Percentiles rank a stretch among this genome's conserved stretches.
These are phyloP conservation scores for Plagodis pulveraria DNA, from an alignment of 2,888 invertebrate genomes.

Conservation along the genomic window DNA sequence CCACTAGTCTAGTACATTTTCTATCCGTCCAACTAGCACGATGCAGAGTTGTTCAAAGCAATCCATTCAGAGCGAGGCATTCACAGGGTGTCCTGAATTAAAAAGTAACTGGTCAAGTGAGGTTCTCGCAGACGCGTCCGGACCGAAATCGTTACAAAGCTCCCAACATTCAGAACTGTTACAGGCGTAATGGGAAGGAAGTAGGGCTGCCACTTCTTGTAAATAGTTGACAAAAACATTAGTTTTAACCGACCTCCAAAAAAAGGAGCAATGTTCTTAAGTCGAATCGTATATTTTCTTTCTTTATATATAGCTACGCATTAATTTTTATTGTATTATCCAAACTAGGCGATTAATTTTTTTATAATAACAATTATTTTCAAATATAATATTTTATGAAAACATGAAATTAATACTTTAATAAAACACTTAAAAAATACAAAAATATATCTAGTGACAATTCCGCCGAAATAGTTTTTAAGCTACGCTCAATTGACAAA, in stretches of 20 bases:
- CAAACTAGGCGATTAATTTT: too few species aligned
- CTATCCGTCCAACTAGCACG: neutral
- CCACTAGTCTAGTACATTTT: too few species aligned
- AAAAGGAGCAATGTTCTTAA: neutral
- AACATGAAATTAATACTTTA: too few species aligned
- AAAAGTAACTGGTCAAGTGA: slow-evolving; percentile 57
- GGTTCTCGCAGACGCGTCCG: slow-evolving; percentile 42
- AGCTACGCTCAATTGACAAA: too few species aligned
- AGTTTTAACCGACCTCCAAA: neutral
- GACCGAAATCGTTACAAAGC: slow-evolving; percentile 48
- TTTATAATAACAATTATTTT: too few species aligned
- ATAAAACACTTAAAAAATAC: too few species aligned
- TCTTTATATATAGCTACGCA: too few species aligned
- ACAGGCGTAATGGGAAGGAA: slow-evolving; percentile 45
- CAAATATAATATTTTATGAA: too few species aligned
- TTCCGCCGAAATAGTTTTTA: too few species aligned
- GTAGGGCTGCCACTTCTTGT: slow-evolving; percentile 25
- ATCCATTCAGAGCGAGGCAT: slow-evolving; percentile 22
- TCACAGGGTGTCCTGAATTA: slow-evolving; percentile 52
- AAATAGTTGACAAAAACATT: neutral
- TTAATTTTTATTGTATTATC: too few species aligned
- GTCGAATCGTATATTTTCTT: too few species aligned
- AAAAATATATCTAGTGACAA: too few species aligned
- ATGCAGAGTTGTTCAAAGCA: slow-evolving; percentile 8
- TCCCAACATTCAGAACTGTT: slow-evolving; percentile 44